Percentiles rank a stretch among this genome's conserved stretches.
phyloP scores from a whole-genome alignment of 1,140 invertebrate genomes.

The Leptestheria dahalacensis region DNA sequence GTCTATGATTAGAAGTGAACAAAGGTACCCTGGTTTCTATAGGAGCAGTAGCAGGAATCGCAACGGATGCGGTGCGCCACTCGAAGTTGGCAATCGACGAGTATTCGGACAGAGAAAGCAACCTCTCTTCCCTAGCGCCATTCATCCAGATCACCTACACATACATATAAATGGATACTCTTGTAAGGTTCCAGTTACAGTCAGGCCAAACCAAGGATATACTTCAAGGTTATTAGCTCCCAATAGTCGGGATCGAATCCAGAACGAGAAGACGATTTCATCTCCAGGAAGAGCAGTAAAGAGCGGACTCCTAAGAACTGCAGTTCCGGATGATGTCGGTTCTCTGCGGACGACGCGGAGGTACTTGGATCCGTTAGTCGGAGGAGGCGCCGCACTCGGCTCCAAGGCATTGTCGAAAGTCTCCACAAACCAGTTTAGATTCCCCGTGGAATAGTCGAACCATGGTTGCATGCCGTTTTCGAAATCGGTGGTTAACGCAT shows the following conservation, averaged over 20 bases:
- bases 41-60: background rate
- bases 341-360: background rate
- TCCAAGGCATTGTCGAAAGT: background rate
- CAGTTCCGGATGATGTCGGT: background rate
- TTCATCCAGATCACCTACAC: background rate
- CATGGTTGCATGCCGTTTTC: slow-evolving; percentile 1
- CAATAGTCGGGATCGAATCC: background rate
- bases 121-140: background rate
- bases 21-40: background rate
- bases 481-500: background rate
- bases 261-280: background rate
- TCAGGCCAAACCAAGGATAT: background rate
- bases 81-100: background rate
- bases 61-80: background rate
- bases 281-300: background rate
- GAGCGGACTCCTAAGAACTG: background rate
- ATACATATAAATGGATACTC: background rate
- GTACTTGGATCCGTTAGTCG: background rate
- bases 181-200: background rate
- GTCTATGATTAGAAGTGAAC: too few species aligned
- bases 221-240: background rate
- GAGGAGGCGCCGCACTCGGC: background rate
- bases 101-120: background rate
- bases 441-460: background rate
- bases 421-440: background rate